A percentile compares a stretch with the other conserved stretches of the same genome.
These are phyloP conservation scores for Ectemnius lituratus DNA, from an alignment of 2,888 invertebrate genomes.

Conservation along the genomic window DNA sequence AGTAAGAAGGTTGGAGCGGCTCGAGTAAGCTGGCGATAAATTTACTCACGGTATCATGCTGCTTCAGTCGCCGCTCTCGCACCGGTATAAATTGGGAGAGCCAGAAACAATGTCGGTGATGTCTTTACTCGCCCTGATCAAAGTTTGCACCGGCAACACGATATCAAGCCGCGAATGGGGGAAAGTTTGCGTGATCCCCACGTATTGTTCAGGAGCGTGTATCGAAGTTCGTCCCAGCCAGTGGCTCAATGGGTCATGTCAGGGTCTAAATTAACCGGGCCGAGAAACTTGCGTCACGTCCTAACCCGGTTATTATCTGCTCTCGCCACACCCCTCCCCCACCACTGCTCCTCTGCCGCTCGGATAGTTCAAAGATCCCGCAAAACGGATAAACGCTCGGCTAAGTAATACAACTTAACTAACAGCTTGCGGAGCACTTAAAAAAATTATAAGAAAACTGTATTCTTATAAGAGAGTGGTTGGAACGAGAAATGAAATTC, in stretches of 20 bases:
- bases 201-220: background rate
- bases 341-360: too few relatives aligned
- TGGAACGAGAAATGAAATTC: too few relatives aligned
- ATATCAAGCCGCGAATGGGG: constrained; percentile 8
- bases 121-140: too few relatives aligned
- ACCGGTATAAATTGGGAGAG: too few relatives aligned
- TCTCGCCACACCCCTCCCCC: constrained; percentile 3
- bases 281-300: constrained; percentile 32
- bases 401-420: constrained; percentile 18
- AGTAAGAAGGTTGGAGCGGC: too few relatives aligned
- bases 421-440: constrained; percentile 1
- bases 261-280: constrained; percentile 30
- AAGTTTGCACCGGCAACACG: background rate
- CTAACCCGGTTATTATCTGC: constrained; percentile 30
- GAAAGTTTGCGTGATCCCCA: constrained; percentile 9
- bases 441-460: too few relatives aligned
- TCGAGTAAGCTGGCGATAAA: too few relatives aligned
- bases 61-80: too few relatives aligned
- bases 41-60: too few relatives aligned
- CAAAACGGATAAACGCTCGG: constrained; percentile 30
- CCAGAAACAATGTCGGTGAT: too few relatives aligned
- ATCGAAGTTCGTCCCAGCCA: background rate
- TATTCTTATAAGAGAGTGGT: too few relatives aligned
- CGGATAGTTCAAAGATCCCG: constrained; percentile 27
- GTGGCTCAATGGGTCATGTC: constrained; percentile 17